Percentiles rank a stretch among this genome's conserved stretches.
Conservation (phyloP, 2,113 vertebrate genomes). For the Aphyosemion australe region DNA sequence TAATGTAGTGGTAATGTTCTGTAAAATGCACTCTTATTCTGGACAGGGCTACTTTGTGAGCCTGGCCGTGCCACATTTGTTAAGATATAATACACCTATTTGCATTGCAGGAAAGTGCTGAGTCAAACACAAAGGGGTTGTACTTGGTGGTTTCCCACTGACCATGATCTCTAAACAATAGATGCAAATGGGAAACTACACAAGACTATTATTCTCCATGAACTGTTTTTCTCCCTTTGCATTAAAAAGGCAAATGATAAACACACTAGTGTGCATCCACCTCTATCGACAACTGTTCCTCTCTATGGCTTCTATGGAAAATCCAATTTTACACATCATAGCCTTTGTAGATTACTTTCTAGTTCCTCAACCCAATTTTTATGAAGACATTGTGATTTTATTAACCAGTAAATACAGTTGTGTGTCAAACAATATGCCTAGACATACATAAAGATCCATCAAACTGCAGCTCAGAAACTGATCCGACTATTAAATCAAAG, state of each 20-base stretch:
- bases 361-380: conserved; percentile 70
- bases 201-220: conserved; percentile 61
- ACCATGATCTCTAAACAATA: conserved; percentile 52
- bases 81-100: conserved; percentile 35
- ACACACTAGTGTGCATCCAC: conserved; percentile 66
- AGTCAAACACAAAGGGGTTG: conserved; percentile 41
- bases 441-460: conserved; percentile 68
- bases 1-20: conserved; percentile 41
- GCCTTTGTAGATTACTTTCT: conserved; percentile 78
- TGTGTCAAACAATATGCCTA: conserved; percentile 66
- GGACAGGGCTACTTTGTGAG: conserved; percentile 18
- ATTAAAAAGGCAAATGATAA: conserved; percentile 68
- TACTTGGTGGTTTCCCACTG: conserved; percentile 29
- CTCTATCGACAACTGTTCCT: conserved; percentile 78
- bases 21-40: conserved; percentile 44
- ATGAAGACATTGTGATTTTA: conserved; percentile 80
- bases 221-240: conserved; percentile 37
- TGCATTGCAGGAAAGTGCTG: conserved; percentile 28
- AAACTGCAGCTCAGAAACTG: conserved; percentile 52
- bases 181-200: conserved; percentile 54
- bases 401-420: conserved; percentile 80
- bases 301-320: conserved; percentile 76
- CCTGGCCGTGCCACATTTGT: conserved; percentile 12
- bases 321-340: conserved; percentile 83
- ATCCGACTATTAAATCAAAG: conserved; percentile 57